A percentile compares a stretch with the other conserved stretches of the same genome.
Evolutionary conservation across 2,113 vertebrate species (phyloP).

Genomic region (Coreoperca whiteheadi): DNA sequence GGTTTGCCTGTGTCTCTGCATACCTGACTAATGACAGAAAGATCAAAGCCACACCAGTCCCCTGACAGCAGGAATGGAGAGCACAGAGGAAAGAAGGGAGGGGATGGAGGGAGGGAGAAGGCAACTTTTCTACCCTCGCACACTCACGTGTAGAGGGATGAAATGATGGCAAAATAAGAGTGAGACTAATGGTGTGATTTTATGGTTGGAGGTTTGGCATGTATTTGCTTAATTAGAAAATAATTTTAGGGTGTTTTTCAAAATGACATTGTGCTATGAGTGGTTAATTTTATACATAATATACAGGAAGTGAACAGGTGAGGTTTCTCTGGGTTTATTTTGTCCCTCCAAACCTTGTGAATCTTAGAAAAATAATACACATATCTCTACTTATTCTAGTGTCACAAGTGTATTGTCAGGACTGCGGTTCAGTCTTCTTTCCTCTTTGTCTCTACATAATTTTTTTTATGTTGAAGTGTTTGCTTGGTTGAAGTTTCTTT

Average conservation of each 20-base stretch:
- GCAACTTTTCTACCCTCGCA: slow-evolving; percentile 45
- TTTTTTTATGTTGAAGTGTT: too few species aligned
- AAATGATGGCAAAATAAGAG: neutral
- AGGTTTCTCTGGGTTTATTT: too few species aligned
- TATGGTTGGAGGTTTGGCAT: neutral
- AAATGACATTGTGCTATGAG: neutral
- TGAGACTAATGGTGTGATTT: neutral
- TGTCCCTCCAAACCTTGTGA: too few species aligned
- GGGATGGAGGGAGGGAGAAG: neutral
- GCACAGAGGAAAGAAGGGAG: neutral
- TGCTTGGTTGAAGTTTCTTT: too few species aligned
- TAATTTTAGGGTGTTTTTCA: neutral
- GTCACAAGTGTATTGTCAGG: too few species aligned
- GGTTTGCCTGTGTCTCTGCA: slow-evolving; percentile 72
- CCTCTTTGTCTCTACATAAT: too few species aligned
- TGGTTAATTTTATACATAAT: neutral
- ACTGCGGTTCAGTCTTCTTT: too few species aligned
- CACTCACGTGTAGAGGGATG: slow-evolving; percentile 9
- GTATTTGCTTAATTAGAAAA: neutral
- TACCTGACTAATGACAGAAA: slow-evolving; percentile 83
- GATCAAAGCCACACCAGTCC: slow-evolving; percentile 74
- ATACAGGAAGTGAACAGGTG: neutral
- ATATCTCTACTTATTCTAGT: too few species aligned
- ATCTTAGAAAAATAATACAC: too few species aligned
- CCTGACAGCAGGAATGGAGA: slow-evolving; percentile 76